These are phyloP conservation scores for Contarinia nasturtii DNA, from an alignment of 1,140 invertebrate genomes.

Conservation along the genomic window DNA sequence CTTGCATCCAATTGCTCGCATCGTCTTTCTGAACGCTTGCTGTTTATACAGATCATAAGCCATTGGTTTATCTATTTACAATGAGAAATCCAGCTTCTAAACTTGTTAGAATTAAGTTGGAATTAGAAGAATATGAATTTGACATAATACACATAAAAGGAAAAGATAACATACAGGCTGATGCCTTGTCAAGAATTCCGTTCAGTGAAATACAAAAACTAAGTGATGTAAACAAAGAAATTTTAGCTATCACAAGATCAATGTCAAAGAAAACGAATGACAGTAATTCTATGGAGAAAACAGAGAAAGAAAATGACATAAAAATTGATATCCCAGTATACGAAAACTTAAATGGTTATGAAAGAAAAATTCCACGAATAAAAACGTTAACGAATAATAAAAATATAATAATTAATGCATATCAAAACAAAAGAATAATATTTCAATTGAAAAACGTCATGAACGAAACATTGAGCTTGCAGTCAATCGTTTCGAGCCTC, in stretches of 20 bases:
- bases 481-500: neutral
- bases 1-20: constrained; percentile 16
- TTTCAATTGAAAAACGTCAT: neutral
- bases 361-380: neutral
- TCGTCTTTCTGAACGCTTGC: constrained; percentile 14
- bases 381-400: neutral
- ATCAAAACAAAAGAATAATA: neutral
- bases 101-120: constrained; percentile 6
- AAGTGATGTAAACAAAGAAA: too few relatives aligned
- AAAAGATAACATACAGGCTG: constrained; percentile 10
- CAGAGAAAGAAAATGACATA: neutral
- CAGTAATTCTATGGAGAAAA: neutral
- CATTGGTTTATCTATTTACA: constrained; percentile 7
- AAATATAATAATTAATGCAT: neutral
- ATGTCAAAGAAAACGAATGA: too few relatives aligned
- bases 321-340: neutral
- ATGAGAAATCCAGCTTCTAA: constrained; percentile 7
- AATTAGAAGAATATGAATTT: constrained; percentile 10
- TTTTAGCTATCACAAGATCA: too few relatives aligned
- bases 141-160: constrained; percentile 10
- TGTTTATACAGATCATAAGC: constrained; percentile 8
- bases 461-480: neutral
- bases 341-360: neutral
- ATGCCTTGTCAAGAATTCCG: constrained; percentile 6
- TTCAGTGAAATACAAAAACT: neutral